Base-by-base conservation (phyloP, 2,888 invertebrate genomes). In the Deilephila porcellus region DNA sequence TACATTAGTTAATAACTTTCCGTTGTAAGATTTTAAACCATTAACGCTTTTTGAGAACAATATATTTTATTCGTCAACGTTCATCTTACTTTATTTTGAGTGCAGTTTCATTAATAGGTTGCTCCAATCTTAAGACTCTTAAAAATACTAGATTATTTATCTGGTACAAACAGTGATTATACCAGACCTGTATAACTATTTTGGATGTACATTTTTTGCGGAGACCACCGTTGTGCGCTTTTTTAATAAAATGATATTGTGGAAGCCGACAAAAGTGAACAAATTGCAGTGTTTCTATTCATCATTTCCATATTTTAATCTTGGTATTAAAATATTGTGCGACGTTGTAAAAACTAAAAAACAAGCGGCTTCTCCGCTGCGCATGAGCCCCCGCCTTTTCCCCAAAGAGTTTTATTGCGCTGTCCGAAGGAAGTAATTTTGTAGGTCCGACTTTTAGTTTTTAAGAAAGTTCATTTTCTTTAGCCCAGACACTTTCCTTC, bases 361-460 rank as follows among this genome's bases (percentile, higher is more conserved):
- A 37, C 19, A 56, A 37, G 67, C 59, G 59, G 11, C 53, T 37
- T 32, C 7, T 70, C 76, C 88, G 88, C 90, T 77, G 2, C 0
- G 74, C 80, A n/a, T 82, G 76, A 53, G 74, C 75, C 91, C 86
- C 71, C 80, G 77, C 86, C 81, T 81, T 82, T 82, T 79, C 84
- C 90, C 92, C 91, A 93, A 93, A 93, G 92, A 93, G 93, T 94
- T 93, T 93, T 94, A 93, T 94, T 92, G 92, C 93, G 86, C 87
- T 92, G 93, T 93, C 93, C 93, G 88, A 89, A 85, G 91, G 91
- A 94, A 94, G 94, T 93, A 94, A 93, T 94, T 94, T 93, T 89
- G 94, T 92, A 91, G 94, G 94, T 93, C 93, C 91, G 93, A 93
- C 93, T 94, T 91, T 90, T 92, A 93, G 91, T 92, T 93, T 92